Percentiles rank a stretch among this genome's conserved stretches.
phyloP scores from a whole-genome alignment of 2,797 vertebrate genomes.

The Pelobates cultripes region DNA sequence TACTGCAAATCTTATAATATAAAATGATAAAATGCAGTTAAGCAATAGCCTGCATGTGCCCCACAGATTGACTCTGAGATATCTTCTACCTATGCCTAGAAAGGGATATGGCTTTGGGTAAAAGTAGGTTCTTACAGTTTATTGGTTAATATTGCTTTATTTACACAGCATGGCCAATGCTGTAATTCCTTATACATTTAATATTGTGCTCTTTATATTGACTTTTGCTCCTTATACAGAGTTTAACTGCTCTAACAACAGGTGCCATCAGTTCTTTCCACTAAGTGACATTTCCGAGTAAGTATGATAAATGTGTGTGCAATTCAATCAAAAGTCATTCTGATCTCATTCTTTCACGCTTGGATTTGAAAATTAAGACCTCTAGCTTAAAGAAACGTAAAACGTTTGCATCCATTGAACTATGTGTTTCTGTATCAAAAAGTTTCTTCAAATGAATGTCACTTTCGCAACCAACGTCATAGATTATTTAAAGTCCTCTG shows the following conservation, averaged over 20 bases:
- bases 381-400: conserved; percentile 6
- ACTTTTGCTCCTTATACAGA: not conserved
- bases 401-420: not conserved
- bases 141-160: too few relatives aligned
- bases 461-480: not conserved
- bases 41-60: too few relatives aligned
- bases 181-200: too few relatives aligned
- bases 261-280: not conserved
- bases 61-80: too few relatives aligned
- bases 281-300: conserved; percentile 20
- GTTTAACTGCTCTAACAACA: conserved; percentile 7
- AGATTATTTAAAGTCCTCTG: not conserved
- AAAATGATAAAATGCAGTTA: too few relatives aligned
- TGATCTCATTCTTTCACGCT: conserved; percentile 22
- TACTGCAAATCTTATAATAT: too few relatives aligned
- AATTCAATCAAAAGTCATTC: conserved; percentile 6
- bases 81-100: too few relatives aligned
- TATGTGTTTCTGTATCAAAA: conserved; percentile 3
- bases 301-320: conserved; percentile 8
- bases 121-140: too few relatives aligned
- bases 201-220: not conserved
- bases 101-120: too few relatives aligned
- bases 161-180: too few relatives aligned
- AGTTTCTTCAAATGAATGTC: conserved; percentile 23
- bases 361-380: conserved; percentile 1